Conservation (phyloP, 2,888 invertebrate species). For the Pseudolycoriella hygida region DNA sequence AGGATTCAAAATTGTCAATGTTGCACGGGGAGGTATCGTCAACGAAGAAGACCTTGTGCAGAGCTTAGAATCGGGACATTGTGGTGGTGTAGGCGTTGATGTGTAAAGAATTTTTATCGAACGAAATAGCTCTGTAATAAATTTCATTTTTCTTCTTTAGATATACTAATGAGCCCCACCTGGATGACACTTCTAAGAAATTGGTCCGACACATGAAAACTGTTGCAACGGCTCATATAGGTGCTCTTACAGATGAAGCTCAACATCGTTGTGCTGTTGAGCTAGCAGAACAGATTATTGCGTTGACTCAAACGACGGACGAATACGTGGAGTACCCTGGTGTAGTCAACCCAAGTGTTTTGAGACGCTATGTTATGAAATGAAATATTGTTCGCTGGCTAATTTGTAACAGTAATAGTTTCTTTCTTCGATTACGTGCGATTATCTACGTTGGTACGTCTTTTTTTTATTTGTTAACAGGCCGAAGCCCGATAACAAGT, state of each 20-base stretch:
- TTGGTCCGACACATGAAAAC: conserved; percentile 52
- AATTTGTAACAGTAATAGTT: too few species aligned
- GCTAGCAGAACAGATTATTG: conserved; percentile 85
- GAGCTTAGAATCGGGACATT: conserved; percentile 64
- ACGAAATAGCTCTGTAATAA: too few species aligned
- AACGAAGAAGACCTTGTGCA: conserved; percentile 69
- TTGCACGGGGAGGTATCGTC: conserved; percentile 91
- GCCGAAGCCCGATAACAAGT: too few species aligned
- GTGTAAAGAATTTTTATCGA: too few species aligned
- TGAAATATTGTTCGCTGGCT: too few species aligned
- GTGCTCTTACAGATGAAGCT: conserved; percentile 88
- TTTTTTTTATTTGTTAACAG: too few species aligned
- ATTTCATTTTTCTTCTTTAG: too few species aligned
- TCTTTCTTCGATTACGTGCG: too few species aligned
- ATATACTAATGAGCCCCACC: background rate
- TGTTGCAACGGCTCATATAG: conserved; percentile 89
- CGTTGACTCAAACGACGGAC: conserved; percentile 21
- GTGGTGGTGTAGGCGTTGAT: conserved; percentile 87
- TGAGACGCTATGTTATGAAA: conserved; percentile 44
- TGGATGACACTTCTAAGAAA: conserved; percentile 42
- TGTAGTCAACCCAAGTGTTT: conserved; percentile 30
- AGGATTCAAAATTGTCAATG: conserved; percentile 82
- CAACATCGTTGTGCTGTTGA: conserved; percentile 88
- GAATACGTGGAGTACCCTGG: conserved; percentile 22
- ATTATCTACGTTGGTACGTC: too few species aligned